These are phyloP conservation scores for Epinephelus lanceolatus DNA, from an alignment of 2,113 vertebrate genomes.

Conservation along the genomic window DNA sequence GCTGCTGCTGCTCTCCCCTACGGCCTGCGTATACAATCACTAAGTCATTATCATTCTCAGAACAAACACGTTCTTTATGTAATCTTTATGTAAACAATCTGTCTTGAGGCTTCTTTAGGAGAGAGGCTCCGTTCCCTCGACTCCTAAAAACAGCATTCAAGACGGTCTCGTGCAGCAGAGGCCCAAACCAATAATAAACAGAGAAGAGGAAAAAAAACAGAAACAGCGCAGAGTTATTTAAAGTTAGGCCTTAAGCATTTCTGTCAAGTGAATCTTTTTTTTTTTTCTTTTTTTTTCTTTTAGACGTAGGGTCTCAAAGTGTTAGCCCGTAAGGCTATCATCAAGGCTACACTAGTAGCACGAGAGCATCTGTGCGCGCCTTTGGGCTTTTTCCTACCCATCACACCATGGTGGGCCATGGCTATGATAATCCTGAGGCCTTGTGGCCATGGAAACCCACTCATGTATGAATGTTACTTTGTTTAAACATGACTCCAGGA, in stretches of 20 bases:
- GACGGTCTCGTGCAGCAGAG: slow-evolving; percentile 13
- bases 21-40: slow-evolving; percentile 28
- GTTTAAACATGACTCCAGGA: slow-evolving; percentile 79
- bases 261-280: slow-evolving; percentile 71
- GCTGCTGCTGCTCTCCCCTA: slow-evolving; percentile 29
- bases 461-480: slow-evolving; percentile 84
- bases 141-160: slow-evolving; percentile 20
- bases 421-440: slow-evolving; percentile 74
- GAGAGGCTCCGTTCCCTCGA: slow-evolving; percentile 21
- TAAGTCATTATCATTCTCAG: slow-evolving; percentile 62
- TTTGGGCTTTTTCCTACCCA: slow-evolving; percentile 68
- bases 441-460: slow-evolving; percentile 78
- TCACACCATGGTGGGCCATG: slow-evolving; percentile 71
- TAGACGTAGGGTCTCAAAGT: slow-evolving; percentile 55
- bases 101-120: slow-evolving; percentile 41
- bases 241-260: slow-evolving; percentile 69
- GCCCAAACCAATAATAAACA: slow-evolving; percentile 52
- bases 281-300: slow-evolving; percentile 20
- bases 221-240: slow-evolving; percentile 74
- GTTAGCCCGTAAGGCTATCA: slow-evolving; percentile 52
- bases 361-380: slow-evolving; percentile 80
- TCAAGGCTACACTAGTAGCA: slow-evolving; percentile 63
- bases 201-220: slow-evolving; percentile 36
- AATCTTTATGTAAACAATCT: slow-evolving; percentile 66
- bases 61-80: slow-evolving; percentile 58